Conservation (phyloP, 2,113 vertebrate genomes). For the Stictonetta naevosa region DNA sequence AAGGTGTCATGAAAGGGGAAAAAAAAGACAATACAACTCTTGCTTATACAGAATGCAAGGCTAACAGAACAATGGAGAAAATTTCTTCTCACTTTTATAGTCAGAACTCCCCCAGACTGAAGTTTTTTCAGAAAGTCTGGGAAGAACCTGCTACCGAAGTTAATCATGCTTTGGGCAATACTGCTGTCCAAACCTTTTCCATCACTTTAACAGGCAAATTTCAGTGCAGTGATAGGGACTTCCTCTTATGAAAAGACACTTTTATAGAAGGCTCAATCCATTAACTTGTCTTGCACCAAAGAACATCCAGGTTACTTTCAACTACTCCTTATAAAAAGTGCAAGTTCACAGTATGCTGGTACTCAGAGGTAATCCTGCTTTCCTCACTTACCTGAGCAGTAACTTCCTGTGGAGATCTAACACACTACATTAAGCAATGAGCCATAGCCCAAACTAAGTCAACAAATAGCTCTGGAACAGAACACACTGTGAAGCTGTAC, state of each 20-base stretch:
- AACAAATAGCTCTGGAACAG: neutral
- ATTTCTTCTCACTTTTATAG: neutral
- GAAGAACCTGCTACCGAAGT: neutral
- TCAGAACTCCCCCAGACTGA: neutral
- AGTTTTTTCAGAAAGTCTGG: neutral
- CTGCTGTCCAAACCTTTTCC: neutral
- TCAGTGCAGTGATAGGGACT: neutral
- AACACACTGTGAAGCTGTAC: neutral
- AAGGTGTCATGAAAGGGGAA: neutral
- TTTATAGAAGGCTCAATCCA: neutral
- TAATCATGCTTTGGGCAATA: neutral
- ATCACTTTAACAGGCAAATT: neutral
- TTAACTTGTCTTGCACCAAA: neutral
- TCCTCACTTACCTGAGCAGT: slow-evolving; percentile 3
- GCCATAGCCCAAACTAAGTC: slow-evolving; percentile 20
- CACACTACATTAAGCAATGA: neutral
- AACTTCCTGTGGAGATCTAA: slow-evolving; percentile 2
- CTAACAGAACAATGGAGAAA: neutral
- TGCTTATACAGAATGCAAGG: neutral
- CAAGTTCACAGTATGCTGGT: neutral
- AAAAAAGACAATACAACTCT: neutral
- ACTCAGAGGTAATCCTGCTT: neutral
- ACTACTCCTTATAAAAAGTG: neutral
- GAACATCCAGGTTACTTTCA: neutral
- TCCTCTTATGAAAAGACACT: neutral